Conservation (phyloP, 2,888 invertebrate genomes). For the Marronus borbonicus region DNA sequence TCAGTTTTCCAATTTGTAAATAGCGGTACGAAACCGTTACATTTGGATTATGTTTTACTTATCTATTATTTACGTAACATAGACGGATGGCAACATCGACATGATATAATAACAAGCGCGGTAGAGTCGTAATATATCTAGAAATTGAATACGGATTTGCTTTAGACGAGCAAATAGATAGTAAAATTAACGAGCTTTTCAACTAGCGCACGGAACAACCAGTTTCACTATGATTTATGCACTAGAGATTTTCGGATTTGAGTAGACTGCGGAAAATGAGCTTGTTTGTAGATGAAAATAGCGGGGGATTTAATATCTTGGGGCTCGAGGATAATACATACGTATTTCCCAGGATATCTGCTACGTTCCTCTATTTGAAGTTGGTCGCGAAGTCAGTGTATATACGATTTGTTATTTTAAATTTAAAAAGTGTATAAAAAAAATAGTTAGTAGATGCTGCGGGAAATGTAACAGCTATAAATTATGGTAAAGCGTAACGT, state of each 20-base stretch:
- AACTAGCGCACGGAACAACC: constrained; percentile 1
- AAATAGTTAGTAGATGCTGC: neutral
- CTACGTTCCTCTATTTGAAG: neutral
- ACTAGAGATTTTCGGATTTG: constrained; percentile 4
- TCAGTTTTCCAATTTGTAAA: too few species aligned
- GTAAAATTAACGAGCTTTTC: constrained; percentile 27
- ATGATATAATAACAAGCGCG: neutral
- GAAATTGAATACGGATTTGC: neutral
- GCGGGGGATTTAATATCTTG: constrained; percentile 27
- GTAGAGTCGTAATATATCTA: neutral
- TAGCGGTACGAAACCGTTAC: too few species aligned
- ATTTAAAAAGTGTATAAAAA: neutral
- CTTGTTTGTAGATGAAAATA: constrained; percentile 15
- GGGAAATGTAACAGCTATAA: neutral
- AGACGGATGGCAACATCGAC: neutral
- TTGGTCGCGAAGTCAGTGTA: neutral
- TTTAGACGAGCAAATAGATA: constrained; percentile 12
- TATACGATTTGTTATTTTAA: neutral
- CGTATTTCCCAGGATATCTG: neutral
- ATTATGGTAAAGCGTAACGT: neutral
- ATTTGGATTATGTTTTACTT: neutral
- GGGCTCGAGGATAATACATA: neutral
- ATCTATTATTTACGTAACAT: neutral
- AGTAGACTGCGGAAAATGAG: constrained; percentile 5
- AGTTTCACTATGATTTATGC: constrained; percentile 11